Conservation (phyloP, 2,113 vertebrate species). For the Fregetta grallaria region DNA sequence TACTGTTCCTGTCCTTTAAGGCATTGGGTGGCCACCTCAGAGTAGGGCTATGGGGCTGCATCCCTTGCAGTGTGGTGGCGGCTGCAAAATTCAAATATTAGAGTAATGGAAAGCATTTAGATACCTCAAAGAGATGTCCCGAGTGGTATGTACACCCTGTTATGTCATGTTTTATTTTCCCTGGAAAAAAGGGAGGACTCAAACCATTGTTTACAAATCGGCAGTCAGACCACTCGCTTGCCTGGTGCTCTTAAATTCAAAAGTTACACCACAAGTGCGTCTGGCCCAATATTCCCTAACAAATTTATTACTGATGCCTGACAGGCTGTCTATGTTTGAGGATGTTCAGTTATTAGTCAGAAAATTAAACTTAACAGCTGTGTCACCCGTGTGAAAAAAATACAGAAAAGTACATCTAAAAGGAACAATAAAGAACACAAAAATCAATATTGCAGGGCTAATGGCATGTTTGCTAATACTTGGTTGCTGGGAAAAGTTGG, state of each 20-base stretch:
- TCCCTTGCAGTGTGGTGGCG: not conserved
- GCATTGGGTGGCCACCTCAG: not conserved
- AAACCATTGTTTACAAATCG: not conserved
- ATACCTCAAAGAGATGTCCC: not conserved
- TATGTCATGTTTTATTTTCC: not conserved
- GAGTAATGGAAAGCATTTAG: not conserved
- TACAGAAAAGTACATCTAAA: not conserved
- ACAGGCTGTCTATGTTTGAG: not conserved
- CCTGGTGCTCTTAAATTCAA: not conserved
- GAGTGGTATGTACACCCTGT: not conserved
- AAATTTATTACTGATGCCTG: conserved; percentile 25
- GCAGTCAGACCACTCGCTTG: not conserved
- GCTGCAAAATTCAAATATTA: not conserved
- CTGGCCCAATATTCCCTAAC: not conserved
- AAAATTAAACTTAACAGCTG: conserved; percentile 19
- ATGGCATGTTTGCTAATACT: not conserved
- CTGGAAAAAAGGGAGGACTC: not conserved
- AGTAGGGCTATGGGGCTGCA: not conserved
- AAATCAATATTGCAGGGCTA: conserved; percentile 19
- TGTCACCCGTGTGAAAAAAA: conserved; percentile 8
- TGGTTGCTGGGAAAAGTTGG: not conserved
- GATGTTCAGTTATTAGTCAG: conserved; percentile 29
- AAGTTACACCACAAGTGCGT: not conserved
- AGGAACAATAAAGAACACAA: not conserved
- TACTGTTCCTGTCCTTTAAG: not conserved